phyloP scores from a whole-genome alignment of 2,888 invertebrate genomes.

The Drosophila neonasuta region DNA sequence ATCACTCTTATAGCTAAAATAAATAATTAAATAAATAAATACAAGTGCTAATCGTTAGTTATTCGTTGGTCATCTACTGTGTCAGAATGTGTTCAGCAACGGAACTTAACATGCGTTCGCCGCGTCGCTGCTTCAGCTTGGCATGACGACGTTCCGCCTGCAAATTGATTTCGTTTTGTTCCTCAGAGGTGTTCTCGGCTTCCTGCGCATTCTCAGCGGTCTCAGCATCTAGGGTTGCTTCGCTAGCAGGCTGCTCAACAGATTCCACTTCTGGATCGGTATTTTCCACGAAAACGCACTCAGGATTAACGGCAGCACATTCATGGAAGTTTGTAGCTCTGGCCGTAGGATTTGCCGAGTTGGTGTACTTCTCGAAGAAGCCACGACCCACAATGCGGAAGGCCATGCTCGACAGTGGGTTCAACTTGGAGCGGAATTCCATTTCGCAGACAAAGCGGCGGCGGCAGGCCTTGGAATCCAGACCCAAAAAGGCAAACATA shows the following conservation, averaged over 20 bases:
- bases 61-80: slow-evolving; percentile 39
- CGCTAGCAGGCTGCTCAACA: slow-evolving; percentile 1
- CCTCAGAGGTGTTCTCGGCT: slow-evolving; percentile 29
- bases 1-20: slow-evolving; percentile 73
- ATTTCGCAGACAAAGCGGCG: slow-evolving; percentile 84
- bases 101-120: slow-evolving; percentile 55
- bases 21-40: slow-evolving; percentile 67
- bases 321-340: slow-evolving; percentile 78
- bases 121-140: slow-evolving; percentile 46
- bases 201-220: slow-evolving; percentile 9
- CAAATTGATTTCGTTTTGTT: slow-evolving; percentile 63
- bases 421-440: slow-evolving; percentile 82
- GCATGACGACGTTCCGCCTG: slow-evolving; percentile 57
- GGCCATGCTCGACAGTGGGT: slow-evolving; percentile 80
- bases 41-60: slow-evolving; percentile 10
- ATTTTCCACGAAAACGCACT: slow-evolving; percentile 78
- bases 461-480: slow-evolving; percentile 82
- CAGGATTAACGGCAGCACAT: slow-evolving; percentile 78
- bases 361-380: slow-evolving; percentile 79
- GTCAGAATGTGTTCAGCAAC: slow-evolving; percentile 66
- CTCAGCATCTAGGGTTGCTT: not conserved
- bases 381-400: slow-evolving; percentile 81
- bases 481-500: slow-evolving; percentile 80
- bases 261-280: slow-evolving; percentile 32
- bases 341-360: slow-evolving; percentile 65